Evolutionary conservation across 2,888 invertebrate genomes (phyloP).

Genomic region (Temnothorax ravouxi): DNA sequence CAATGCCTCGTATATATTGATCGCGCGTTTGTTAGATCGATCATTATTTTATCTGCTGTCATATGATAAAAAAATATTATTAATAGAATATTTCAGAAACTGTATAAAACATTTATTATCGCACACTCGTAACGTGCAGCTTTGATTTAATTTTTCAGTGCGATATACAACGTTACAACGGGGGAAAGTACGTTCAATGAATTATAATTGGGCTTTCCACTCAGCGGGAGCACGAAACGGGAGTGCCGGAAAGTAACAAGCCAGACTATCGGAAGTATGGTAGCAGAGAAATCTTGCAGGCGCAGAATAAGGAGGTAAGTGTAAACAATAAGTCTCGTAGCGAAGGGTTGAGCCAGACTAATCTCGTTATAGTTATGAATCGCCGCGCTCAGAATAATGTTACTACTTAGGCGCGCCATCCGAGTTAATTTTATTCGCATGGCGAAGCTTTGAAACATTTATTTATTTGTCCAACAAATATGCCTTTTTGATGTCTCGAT

Average conservation of each 20-base stretch:
- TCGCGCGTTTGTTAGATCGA: background rate
- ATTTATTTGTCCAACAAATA: background rate
- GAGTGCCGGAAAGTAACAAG: slow-evolving; percentile 45
- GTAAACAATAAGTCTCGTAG: slow-evolving; percentile 81
- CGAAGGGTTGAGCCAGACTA: slow-evolving; percentile 73
- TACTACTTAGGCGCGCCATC: slow-evolving; percentile 73
- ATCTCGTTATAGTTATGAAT: slow-evolving; percentile 83
- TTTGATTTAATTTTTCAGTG: slow-evolving; percentile 31
- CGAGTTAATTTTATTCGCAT: slow-evolving; percentile 76
- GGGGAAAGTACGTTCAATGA: slow-evolving; percentile 34
- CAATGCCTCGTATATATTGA: background rate
- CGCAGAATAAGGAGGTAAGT: slow-evolving; percentile 76
- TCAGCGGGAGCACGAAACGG: slow-evolving; percentile 15
- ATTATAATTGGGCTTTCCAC: slow-evolving; percentile 42
- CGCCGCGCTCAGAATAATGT: slow-evolving; percentile 76
- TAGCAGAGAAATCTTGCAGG: slow-evolving; percentile 55
- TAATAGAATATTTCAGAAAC: background rate
- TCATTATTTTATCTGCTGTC: background rate
- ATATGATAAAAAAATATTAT: background rate
- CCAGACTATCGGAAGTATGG: slow-evolving; percentile 49
- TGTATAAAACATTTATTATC: slow-evolving; percentile 9
- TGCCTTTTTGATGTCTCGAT: background rate
- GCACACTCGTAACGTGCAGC: slow-evolving; percentile 14
- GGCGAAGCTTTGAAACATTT: slow-evolving; percentile 7
- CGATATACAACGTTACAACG: background rate